Conservation (phyloP, 2,888 invertebrate species). For the Drosophila percnosoma region DNA sequence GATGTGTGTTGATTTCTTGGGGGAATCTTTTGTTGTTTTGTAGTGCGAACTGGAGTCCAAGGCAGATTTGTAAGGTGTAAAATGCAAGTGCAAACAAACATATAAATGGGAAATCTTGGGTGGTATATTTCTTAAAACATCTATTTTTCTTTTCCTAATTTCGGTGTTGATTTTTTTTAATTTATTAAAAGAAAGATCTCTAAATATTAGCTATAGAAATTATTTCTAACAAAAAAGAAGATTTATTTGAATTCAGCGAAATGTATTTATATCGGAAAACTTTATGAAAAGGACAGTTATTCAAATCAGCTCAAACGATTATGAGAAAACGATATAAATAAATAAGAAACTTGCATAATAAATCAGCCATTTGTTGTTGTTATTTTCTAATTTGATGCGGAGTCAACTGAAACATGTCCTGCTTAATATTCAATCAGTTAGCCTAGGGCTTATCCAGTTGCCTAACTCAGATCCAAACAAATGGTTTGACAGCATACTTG, state of each 20-base stretch:
- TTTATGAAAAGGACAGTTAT: background rate
- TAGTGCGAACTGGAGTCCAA: background rate
- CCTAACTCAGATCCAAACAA: constrained; percentile 28
- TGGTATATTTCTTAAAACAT: no score
- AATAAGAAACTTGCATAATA: background rate
- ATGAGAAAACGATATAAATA: background rate
- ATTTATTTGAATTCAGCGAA: background rate
- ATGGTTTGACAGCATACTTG: constrained; percentile 49
- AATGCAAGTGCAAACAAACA: constrained; percentile 4
- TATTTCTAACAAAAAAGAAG: no score
- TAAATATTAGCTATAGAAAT: background rate
- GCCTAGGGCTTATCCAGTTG: constrained; percentile 6
- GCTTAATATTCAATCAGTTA: constrained; percentile 25
- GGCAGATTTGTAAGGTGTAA: background rate
- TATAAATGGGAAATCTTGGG: background rate
- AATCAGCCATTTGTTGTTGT: background rate
- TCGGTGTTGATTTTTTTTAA: background rate
- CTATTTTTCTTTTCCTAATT: no score
- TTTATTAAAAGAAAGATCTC: background rate
- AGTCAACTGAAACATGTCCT: constrained; percentile 6
- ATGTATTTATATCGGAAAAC: background rate
- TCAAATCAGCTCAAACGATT: background rate
- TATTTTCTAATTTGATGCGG: background rate
- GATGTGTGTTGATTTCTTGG: constrained; percentile 29
- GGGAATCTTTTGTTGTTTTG: background rate